Conservation (phyloP, 1,140 invertebrate species). For the Parapsyche elsis region DNA sequence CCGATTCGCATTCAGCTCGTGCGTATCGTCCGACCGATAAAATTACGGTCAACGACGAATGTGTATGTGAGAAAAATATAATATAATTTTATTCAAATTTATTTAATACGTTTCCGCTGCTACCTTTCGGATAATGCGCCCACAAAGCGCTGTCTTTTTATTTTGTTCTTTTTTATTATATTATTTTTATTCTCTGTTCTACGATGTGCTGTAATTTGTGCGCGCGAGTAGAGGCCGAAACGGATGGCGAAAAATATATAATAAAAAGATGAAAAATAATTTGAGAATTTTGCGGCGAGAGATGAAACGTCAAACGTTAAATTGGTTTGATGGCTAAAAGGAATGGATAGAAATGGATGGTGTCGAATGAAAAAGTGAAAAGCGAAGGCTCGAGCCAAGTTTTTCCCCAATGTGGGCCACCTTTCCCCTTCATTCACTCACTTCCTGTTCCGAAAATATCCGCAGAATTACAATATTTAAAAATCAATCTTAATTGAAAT, state of each 20-base stretch:
- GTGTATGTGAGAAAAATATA: too few relatives aligned
- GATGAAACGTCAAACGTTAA: slow-evolving; percentile 21
- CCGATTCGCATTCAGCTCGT: slow-evolving; percentile 25
- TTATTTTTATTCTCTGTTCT: not conserved
- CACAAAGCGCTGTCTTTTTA: not conserved
- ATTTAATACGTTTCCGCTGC: slow-evolving; percentile 18
- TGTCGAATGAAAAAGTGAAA: slow-evolving; percentile 2
- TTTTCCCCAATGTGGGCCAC: too few relatives aligned
- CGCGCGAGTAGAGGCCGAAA: not conserved
- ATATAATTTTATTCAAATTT: slow-evolving; percentile 37
- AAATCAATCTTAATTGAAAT: too few relatives aligned
- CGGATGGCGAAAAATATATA: not conserved
- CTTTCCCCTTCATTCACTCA: too few relatives aligned
- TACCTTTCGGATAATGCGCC: not conserved
- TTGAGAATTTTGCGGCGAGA: not conserved
- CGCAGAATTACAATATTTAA: too few relatives aligned
- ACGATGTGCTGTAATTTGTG: not conserved
- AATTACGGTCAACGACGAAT: slow-evolving; percentile 8
- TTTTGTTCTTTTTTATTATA: not conserved
- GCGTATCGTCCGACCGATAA: not conserved
- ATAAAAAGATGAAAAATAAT: slow-evolving; percentile 24
- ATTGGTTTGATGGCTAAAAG: slow-evolving; percentile 13
- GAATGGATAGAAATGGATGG: not conserved
- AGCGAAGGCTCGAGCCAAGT: not conserved
- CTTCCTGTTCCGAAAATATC: too few relatives aligned